Evolutionary conservation across 2,113 vertebrate species (phyloP).

Genomic region (Eretmochelys imbricata): DNA sequence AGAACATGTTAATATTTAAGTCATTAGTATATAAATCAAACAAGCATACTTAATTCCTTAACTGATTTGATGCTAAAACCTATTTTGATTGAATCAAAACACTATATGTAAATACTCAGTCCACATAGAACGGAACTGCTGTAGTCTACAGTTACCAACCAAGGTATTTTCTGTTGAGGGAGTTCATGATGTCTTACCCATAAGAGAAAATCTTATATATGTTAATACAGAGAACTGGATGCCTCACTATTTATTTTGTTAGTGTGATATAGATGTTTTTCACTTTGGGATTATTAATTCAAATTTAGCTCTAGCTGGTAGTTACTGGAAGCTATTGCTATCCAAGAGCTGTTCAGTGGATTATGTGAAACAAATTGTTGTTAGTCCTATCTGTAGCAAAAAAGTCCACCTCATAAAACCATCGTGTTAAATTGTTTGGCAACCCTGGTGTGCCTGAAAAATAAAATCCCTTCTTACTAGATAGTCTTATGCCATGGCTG

Average conservation of each 20-base stretch:
- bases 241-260: neutral
- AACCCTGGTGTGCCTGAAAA: neutral
- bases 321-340: neutral
- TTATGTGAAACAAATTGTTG: neutral
- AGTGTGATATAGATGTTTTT: neutral
- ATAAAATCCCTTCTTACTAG: neutral
- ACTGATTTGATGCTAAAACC: neutral
- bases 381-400: neutral
- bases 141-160: neutral
- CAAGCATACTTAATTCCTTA: slow-evolving; percentile 18
- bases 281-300: neutral
- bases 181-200: neutral
- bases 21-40: slow-evolving; percentile 19
- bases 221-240: neutral
- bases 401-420: neutral
- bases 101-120: neutral
- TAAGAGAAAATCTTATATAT: neutral
- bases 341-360: neutral
- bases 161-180: neutral
- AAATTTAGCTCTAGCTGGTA: neutral
- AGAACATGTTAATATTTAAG: neutral
- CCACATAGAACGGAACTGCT: neutral
- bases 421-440: neutral
- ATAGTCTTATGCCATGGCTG: neutral
- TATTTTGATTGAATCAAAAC: slow-evolving; percentile 18